phyloP scores from a whole-genome alignment of 1,140 invertebrate genomes.

The Hypothenemus hampei region DNA sequence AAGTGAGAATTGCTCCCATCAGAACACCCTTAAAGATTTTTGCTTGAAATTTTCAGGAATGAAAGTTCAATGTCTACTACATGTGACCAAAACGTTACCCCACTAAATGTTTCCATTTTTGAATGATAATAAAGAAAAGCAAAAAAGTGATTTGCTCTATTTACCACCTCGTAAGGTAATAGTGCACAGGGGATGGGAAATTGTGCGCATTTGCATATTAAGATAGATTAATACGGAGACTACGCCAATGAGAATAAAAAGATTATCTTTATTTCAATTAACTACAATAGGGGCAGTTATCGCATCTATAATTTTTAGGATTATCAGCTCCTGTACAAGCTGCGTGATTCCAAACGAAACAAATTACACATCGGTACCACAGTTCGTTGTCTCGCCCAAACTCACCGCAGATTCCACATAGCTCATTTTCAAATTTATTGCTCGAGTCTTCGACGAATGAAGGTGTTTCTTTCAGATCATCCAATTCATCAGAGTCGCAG shows the following conservation, averaged over 20 bases:
- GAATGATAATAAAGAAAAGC: background rate
- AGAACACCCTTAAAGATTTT: background rate
- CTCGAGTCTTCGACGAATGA: background rate
- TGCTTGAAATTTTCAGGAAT: background rate
- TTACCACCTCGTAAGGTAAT: background rate
- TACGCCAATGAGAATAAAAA: background rate
- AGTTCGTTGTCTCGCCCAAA: conserved; percentile 2
- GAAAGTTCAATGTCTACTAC: background rate
- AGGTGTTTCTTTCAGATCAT: background rate
- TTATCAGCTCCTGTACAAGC: conserved; percentile 1
- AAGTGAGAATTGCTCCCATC: background rate
- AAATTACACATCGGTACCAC: conserved; percentile 1
- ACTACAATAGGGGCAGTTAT: background rate
- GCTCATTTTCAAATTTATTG: background rate
- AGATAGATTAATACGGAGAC: too few relatives aligned
- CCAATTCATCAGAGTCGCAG: background rate
- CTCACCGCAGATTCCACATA: conserved; percentile 5
- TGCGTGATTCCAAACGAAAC: conserved; percentile 7
- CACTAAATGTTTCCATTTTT: too few relatives aligned
- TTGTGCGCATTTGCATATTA: background rate
- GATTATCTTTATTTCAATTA: background rate
- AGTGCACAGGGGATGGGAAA: background rate
- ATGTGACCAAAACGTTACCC: background rate
- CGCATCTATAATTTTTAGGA: conserved; percentile 1
- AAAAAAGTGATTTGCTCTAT: background rate